phyloP scores from a whole-genome alignment of 2,888 invertebrate genomes.

The Agrochola lota region DNA sequence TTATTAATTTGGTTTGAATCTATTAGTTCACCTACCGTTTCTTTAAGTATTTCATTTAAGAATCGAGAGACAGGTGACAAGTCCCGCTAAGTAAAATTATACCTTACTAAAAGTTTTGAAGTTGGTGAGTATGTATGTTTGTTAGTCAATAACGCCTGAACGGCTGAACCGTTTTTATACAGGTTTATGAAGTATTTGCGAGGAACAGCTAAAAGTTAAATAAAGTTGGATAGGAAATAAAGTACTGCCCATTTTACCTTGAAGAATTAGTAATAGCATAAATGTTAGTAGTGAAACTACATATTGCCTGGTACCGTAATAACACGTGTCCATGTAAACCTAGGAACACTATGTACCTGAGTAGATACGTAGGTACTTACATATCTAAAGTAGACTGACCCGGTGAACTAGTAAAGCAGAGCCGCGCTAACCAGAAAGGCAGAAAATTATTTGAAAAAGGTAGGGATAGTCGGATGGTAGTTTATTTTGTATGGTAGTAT shows the following conservation, averaged over 20 bases:
- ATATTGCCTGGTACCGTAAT: slow-evolving; percentile 5
- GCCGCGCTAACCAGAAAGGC: slow-evolving; percentile 10
- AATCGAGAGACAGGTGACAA: slow-evolving; percentile 3
- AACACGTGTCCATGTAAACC: slow-evolving; percentile 20
- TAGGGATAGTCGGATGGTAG: background rate
- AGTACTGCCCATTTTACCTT: slow-evolving; percentile 21
- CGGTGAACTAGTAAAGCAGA: slow-evolving; percentile 28
- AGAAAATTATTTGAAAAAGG: slow-evolving; percentile 9
- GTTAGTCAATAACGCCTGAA: background rate
- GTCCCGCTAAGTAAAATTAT: background rate
- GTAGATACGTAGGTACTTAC: background rate
- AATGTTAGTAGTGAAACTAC: slow-evolving; percentile 26
- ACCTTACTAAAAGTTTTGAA: background rate
- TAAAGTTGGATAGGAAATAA: background rate
- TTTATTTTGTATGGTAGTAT: background rate
- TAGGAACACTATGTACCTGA: background rate
- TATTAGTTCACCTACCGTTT: slow-evolving; percentile 28
- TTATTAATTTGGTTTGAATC: slow-evolving; percentile 19
- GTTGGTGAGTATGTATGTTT: background rate
- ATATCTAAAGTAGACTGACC: slow-evolving; percentile 17
- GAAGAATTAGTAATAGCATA: slow-evolving; percentile 8
- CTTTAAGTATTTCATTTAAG: background rate
- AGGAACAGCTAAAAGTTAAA: background rate
- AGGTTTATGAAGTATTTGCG: background rate
- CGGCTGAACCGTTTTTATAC: background rate